A percentile compares a stretch with the other conserved stretches of the same genome.
Evolutionary conservation across 1,140 invertebrate genomes (phyloP).

Genomic region (Drosophila novamexicana): DNA sequence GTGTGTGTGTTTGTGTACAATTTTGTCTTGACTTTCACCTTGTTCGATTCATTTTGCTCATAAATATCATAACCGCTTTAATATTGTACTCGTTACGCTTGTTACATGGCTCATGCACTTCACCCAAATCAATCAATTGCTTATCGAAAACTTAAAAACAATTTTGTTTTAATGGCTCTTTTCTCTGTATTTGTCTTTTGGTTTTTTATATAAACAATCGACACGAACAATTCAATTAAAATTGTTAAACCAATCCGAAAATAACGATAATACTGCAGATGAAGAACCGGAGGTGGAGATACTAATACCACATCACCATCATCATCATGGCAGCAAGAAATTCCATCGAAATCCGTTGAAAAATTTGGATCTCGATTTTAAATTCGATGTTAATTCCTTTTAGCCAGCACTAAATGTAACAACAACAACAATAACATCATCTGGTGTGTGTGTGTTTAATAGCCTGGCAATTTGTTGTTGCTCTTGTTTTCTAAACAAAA

Average conservation of each 20-base stretch:
- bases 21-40: constrained; percentile 55
- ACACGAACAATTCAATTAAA: constrained; percentile 39
- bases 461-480: constrained; percentile 25
- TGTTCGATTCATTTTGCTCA: constrained; percentile 56
- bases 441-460: constrained; percentile 60
- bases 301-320: constrained; percentile 83
- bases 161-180: constrained; percentile 61
- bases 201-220: constrained; percentile 21
- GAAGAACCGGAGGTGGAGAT: constrained; percentile 77
- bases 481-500: constrained; percentile 32
- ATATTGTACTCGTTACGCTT: constrained; percentile 30
- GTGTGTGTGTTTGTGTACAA: constrained; percentile 49
- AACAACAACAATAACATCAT: constrained; percentile 57
- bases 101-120: constrained; percentile 38
- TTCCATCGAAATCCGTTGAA: constrained; percentile 80
- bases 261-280: constrained; percentile 44
- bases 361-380: constrained; percentile 84
- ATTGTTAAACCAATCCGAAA: constrained; percentile 48
- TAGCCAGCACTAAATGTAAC: constrained; percentile 59
- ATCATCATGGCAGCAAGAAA: constrained; percentile 84
- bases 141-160: constrained; percentile 8
- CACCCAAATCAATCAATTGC: constrained; percentile 18
- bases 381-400: constrained; percentile 84
- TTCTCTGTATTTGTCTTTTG: constrained; percentile 70
- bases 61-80: constrained; percentile 40